These are phyloP conservation scores for Tetragonisca angustula DNA, from an alignment of 2,888 invertebrate species.

Conservation along the genomic window DNA sequence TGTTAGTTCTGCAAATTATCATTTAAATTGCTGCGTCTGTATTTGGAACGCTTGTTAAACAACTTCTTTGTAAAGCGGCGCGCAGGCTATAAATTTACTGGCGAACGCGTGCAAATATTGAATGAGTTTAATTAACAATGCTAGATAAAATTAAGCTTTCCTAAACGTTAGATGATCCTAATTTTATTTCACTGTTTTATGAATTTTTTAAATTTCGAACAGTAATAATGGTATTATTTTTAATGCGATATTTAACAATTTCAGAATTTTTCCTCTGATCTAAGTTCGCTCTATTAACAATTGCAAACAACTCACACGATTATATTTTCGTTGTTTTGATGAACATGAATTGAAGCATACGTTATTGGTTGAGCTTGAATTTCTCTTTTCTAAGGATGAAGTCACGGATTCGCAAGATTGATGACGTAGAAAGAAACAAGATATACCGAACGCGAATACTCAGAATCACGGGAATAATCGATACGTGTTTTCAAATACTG, in stretches of 20 bases:
- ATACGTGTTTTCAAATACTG: slow-evolving; percentile 51
- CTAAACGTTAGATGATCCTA: not conserved
- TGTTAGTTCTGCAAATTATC: slow-evolving; percentile 25
- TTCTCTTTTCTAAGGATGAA: not conserved
- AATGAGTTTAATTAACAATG: not conserved
- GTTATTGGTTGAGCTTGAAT: not conserved
- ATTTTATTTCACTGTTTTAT: not conserved
- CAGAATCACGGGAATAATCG: slow-evolving; percentile 32
- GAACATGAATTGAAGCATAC: not conserved
- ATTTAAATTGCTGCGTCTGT: slow-evolving; percentile 12
- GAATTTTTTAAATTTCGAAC: not conserved
- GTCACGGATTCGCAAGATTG: not conserved
- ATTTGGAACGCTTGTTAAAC: slow-evolving; percentile 9
- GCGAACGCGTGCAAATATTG: not conserved
- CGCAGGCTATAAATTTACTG: not conserved
- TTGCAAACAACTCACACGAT: not conserved
- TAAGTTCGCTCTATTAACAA: not conserved
- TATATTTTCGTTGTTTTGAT: not conserved
- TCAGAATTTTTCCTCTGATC: not conserved
- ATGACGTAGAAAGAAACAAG: slow-evolving; percentile 6
- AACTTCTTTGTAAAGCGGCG: slow-evolving; percentile 15
- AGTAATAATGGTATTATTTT: not conserved
- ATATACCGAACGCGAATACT: slow-evolving; percentile 36
- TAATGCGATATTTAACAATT: not conserved
- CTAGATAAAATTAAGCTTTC: not conserved